Percentiles rank a stretch among this genome's conserved stretches.
These are phyloP conservation scores for Limosa lapponica DNA, from an alignment of 2,797 vertebrate genomes.

Conservation along the genomic window DNA sequence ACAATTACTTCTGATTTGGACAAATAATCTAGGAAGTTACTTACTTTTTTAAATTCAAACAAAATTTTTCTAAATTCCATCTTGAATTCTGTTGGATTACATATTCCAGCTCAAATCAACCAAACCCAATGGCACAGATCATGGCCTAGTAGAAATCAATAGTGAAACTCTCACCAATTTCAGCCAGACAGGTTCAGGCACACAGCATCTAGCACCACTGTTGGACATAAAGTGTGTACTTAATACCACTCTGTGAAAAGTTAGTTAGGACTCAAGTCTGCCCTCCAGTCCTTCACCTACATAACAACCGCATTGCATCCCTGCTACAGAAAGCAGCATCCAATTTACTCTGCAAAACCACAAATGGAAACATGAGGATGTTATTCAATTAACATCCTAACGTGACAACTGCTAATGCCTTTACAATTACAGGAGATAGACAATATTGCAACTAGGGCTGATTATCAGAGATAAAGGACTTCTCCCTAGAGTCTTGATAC, in stretches of 20 bases:
- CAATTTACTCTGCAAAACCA: neutral
- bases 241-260: neutral
- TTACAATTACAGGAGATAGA: neutral
- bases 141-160: neutral
- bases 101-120: neutral
- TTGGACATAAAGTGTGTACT: neutral
- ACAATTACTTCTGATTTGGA: neutral
- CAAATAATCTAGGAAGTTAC: neutral
- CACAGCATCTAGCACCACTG: rapidly evolving
- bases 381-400: neutral
- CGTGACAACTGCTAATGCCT: neutral
- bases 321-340: neutral
- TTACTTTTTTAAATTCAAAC: neutral
- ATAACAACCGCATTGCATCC: neutral
- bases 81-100: neutral
- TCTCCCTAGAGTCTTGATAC: neutral
- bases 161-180: neutral
- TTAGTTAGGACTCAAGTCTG: neutral
- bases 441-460: neutral
- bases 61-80: neutral
- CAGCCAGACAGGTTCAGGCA: neutral
- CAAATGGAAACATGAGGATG: neutral
- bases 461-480: neutral
- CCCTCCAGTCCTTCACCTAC: neutral
- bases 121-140: neutral